Percentiles rank a stretch among this genome's conserved stretches.
Conservation (phyloP, 2,797 vertebrate species). For the Salmo trutta region DNA sequence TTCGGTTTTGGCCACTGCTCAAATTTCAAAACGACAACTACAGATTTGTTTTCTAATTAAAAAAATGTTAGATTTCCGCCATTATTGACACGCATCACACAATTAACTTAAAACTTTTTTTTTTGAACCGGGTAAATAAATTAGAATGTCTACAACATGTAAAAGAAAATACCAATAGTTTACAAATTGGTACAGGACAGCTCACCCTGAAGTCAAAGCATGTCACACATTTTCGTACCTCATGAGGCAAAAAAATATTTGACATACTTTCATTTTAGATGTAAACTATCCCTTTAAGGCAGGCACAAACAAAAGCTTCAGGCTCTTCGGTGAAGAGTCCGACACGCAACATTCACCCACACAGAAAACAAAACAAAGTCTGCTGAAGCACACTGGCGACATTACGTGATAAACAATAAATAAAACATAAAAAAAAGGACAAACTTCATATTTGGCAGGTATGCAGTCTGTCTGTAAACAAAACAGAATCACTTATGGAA, state of each 20-base stretch:
- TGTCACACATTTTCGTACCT: constrained; percentile 30
- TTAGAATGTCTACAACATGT: constrained; percentile 9
- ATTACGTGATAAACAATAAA: constrained; percentile 9
- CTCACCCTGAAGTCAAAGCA: constrained; percentile 15
- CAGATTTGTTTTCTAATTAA: constrained; percentile 10
- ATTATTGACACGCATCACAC: constrained; percentile 21
- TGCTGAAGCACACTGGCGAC: constrained; percentile 33
- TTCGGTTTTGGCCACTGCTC: constrained; percentile 13
- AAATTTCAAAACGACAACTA: neutral
- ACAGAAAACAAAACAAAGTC: constrained; percentile 42
- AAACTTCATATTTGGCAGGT: constrained; percentile 72
- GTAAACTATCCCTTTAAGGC: constrained; percentile 27
- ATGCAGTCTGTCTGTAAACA: constrained; percentile 68
- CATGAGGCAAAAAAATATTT: constrained; percentile 25
- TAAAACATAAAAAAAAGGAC: constrained; percentile 53
- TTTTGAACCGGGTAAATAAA: neutral
- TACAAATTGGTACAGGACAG: constrained; percentile 27
- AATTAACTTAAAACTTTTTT: constrained; percentile 36
- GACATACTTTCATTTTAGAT: constrained; percentile 5
- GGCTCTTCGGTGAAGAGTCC: neutral
- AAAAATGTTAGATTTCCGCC: constrained; percentile 23
- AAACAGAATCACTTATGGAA: constrained; percentile 43
- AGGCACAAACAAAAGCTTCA: constrained; percentile 27
- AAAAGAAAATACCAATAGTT: constrained; percentile 17
- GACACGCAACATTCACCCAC: constrained; percentile 33